These are phyloP conservation scores for Peromyscus aztecus DNA, from an alignment of 2,797 vertebrate genomes.

Conservation along the genomic window DNA sequence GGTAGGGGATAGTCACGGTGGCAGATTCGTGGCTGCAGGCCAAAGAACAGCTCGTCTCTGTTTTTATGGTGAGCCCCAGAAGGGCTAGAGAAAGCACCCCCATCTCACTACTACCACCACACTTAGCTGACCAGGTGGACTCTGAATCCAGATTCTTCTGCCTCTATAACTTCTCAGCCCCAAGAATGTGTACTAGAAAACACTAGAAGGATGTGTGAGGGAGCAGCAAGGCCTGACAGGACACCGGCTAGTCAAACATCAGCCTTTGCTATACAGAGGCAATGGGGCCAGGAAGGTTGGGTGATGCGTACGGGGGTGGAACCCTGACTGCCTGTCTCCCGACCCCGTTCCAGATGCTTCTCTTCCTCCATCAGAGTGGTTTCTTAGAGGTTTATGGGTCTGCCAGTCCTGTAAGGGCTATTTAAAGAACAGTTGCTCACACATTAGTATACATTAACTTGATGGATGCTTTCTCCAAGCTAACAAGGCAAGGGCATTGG, in stretches of 20 bases:
- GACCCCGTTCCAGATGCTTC: background rate
- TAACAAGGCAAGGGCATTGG: background rate
- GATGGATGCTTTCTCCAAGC: background rate
- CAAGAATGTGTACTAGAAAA: background rate
- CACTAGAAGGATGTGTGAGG: background rate
- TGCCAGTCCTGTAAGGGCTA: background rate
- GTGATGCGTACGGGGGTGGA: background rate
- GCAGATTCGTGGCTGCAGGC: background rate
- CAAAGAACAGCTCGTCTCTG: background rate
- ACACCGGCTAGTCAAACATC: background rate
- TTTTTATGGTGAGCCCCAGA: background rate
- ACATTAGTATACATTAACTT: constrained; percentile 16
- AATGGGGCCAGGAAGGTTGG: background rate
- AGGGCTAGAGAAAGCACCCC: accelerated
- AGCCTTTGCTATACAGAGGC: background rate
- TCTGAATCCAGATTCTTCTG: background rate
- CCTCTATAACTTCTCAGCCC: background rate
- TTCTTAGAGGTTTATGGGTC: background rate
- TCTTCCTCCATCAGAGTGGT: background rate
- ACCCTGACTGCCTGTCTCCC: background rate
- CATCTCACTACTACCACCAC: background rate
- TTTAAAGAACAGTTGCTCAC: background rate
- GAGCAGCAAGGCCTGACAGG: background rate
- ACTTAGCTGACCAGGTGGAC: background rate
- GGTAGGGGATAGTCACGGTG: background rate